Base-by-base conservation (phyloP, 2,113 vertebrate species). In the Neodontobutis hainanensis region DNA sequence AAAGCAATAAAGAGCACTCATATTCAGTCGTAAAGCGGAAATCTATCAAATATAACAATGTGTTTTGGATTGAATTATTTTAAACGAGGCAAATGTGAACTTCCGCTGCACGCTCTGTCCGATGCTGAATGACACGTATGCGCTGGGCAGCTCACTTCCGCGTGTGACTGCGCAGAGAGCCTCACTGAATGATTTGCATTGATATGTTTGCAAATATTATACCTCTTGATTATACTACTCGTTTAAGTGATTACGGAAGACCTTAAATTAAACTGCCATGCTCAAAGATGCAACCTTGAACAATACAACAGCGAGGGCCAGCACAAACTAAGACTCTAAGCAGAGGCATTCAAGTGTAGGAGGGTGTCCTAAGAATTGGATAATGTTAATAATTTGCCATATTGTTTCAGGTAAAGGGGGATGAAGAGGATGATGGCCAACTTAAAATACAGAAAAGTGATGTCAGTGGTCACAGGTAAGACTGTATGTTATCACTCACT, bases 351-450 rank as follows among this genome's bases (percentile, higher is more conserved):
- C n/a, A n/a, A 27, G 19, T 27, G 19, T 27, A 27, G 19, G 19
- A 27, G 19, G 19, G 19, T 19, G n/a, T n/a, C n/a, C n/a, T n/a
- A n/a, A n/a, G 35, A 7, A 4, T 15, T n/a, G 4, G 27, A 2
- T 52, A 10, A 56, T 62, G 1, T 19, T 47, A 11, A 11, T 43
- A 43, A 43, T 43, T 43, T 43, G 11, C 14, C 1, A 3, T 63
- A 10, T 66, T 87, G 45, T 74, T 73, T 45, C 70, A 99, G 97
- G 92, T 96, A 1, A 98, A 96, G 53, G 94, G 94, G 40, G 95
- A 98, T 74, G 97, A 98, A 70, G 96, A 98, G 6, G 96, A 98
- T 50, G 95, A 98, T 79, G 94, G 93, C 58, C 84, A 78, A 60
- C 87, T 98, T 57, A 93, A 96, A 84, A 87, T 98, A 11, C 91